These are phyloP conservation scores for Sphyrna mokarran DNA, from an alignment of 2,113 vertebrate species.

Conservation along the genomic window DNA sequence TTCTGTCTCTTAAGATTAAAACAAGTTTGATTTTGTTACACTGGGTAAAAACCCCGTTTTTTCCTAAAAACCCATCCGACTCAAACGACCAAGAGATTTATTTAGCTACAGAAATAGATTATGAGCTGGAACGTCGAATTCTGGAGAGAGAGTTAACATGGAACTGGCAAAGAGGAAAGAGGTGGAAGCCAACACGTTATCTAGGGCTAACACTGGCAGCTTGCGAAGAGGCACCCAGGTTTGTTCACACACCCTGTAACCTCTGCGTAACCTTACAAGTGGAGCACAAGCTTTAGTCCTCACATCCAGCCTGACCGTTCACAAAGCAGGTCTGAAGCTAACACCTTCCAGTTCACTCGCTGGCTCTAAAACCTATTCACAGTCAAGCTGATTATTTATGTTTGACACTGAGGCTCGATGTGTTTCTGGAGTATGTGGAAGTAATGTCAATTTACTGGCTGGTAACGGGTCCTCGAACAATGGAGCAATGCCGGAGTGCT, in stretches of 20 bases:
- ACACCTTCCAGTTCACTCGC: background rate
- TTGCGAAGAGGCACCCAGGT: background rate
- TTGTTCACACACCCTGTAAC: conserved; percentile 24
- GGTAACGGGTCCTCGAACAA: background rate
- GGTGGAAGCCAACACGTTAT: background rate
- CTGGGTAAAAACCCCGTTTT: background rate
- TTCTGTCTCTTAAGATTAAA: background rate
- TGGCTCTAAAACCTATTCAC: background rate
- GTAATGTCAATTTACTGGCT: background rate
- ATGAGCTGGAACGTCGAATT: background rate
- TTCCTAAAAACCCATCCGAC: background rate
- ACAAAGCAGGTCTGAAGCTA: background rate
- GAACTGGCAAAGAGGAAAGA: background rate
- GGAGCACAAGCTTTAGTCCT: background rate
- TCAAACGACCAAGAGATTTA: background rate
- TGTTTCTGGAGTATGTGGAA: background rate
- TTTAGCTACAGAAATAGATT: background rate
- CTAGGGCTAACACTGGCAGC: background rate
- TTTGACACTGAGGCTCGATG: background rate
- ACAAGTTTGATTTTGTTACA: background rate
- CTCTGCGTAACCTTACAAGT: conserved; percentile 6
- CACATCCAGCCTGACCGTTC: background rate
- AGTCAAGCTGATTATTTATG: background rate
- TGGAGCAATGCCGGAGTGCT: background rate
- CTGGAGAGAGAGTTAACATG: background rate